Conservation (phyloP, 2,113 vertebrate genomes). For the Orthonyx spaldingii region DNA sequence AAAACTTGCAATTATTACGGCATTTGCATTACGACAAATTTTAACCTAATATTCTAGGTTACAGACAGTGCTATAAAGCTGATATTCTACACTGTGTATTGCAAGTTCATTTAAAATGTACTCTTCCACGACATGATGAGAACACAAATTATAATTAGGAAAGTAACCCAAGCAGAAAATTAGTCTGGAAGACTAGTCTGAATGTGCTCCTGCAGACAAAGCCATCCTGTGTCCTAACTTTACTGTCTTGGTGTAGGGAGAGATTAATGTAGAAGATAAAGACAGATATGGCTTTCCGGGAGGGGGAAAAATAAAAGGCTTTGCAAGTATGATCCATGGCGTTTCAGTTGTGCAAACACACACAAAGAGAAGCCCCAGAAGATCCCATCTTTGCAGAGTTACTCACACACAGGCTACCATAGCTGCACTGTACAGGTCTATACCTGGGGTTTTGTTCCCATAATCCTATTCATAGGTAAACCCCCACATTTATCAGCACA, state of each 20-base stretch:
- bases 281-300: constrained; percentile 10
- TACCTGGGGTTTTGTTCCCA: not conserved
- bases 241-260: not conserved
- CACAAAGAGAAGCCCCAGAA: not conserved
- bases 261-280: constrained; percentile 59
- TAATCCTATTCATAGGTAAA: not conserved
- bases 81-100: not conserved
- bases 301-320: not conserved
- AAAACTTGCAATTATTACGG: constrained; percentile 27
- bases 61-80: not conserved
- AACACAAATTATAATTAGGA: constrained; percentile 74
- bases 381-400: not conserved
- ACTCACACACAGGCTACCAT: not conserved
- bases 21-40: constrained; percentile 19
- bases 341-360: not conserved
- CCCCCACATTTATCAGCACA: not conserved
- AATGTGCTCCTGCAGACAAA: constrained; percentile 60
- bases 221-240: constrained; percentile 34
- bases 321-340: not conserved
- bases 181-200: constrained; percentile 61
- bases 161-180: constrained; percentile 70
- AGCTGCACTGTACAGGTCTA: rapidly evolving
- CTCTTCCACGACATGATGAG: constrained; percentile 57
- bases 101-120: constrained; percentile 52
- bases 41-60: not conserved